These are phyloP conservation scores for Taxidea taxus DNA, from an alignment of 2,113 vertebrate species.

Conservation along the genomic window DNA sequence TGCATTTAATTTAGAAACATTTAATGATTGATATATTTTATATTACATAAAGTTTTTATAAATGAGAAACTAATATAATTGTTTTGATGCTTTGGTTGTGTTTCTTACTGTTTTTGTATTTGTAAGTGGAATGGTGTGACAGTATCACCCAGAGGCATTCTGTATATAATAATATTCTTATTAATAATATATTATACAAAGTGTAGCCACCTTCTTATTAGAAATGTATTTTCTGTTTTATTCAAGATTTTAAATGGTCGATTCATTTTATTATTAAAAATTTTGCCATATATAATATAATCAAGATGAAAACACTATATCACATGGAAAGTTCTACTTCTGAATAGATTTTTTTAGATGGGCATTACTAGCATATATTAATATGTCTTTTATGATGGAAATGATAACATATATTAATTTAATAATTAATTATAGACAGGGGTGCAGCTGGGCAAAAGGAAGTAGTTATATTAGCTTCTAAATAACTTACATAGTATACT, in stretches of 20 bases:
- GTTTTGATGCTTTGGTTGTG: not conserved
- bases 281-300: not conserved
- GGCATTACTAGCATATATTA: not conserved
- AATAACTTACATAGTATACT: not conserved
- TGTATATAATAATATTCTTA: not conserved
- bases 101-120: constrained; percentile 6
- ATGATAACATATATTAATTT: not conserved
- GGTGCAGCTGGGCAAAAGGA: not conserved
- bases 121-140: not conserved
- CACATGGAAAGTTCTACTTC: not conserved
- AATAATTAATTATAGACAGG: not conserved
- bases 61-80: not conserved
- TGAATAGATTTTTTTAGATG: not conserved
- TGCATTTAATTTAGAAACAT: not conserved
- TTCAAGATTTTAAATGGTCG: not conserved
- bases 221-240: constrained; percentile 32
- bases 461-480: not conserved
- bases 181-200: not conserved
- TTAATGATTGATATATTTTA: not conserved
- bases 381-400: not conserved
- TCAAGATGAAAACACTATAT: not conserved
- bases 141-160: not conserved
- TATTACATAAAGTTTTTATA: not conserved
- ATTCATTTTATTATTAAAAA: not conserved
- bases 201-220: not conserved